Evolutionary conservation across 2,888 invertebrate species (phyloP), one percentile per base, ranked within the genome.

Genomic region (Micoletzkya japonica): DNA sequence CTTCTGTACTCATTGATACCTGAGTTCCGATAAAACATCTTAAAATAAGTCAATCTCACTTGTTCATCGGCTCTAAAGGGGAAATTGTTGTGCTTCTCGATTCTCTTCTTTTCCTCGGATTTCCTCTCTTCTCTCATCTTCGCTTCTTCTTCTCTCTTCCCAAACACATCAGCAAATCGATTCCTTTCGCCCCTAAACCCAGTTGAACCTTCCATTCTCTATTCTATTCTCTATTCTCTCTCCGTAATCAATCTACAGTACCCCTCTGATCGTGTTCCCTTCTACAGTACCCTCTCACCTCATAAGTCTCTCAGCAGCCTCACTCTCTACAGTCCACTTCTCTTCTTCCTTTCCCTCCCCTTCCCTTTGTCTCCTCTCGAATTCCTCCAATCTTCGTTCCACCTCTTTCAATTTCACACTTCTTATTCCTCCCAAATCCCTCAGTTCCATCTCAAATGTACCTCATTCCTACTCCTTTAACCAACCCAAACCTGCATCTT

Each of bases 301-400:
- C 4, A 67, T 39, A 2, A 67, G 6, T 56, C 67, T 37, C 34
- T 67, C 67, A 7, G 67, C 57, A 67, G 67, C 67, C 26, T 57
- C 67, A 67, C 67, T 67, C 57, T 57, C 67, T 44, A 56, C 67
- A 39, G 3, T 57, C 67, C 67, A 67, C n/a, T 54, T 26, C 26
- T 32, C 34, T n/a, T 52, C 54, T 17, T 30, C 36, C 17, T 39
- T 4, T 66, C 37, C 37, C 34, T 28, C 61, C 58, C 44, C 39
- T n/a, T 58, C 54, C 52, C 20, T 24, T 37, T 44, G 32, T 7
- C 24, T 59, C 49, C 71, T 58, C 49, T 73, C 69, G 57, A 39
- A 73, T 20, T 75, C 73, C 4, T 71, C 74, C 44, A 75, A 60
- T 20, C 73, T 57, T 56, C 64, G 57, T 17, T 73, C 69, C 30